Conservation (phyloP, 1,140 invertebrate genomes). For the Myzus persicae region DNA sequence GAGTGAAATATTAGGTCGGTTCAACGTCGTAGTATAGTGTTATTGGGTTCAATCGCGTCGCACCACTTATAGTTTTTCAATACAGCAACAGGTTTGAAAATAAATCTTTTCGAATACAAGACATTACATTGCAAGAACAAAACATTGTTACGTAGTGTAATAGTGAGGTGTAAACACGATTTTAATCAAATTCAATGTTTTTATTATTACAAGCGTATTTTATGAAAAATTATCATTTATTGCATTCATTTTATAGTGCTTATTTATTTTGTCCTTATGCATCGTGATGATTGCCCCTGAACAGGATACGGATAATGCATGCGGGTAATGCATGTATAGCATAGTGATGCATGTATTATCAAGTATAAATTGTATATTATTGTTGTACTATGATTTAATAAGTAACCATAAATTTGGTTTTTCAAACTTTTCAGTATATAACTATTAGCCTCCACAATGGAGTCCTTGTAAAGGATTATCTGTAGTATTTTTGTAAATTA, state of each 20-base stretch:
- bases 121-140: not conserved
- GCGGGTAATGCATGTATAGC: no score
- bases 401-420: not conserved
- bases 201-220: not conserved
- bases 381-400: not conserved
- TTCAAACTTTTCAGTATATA: not conserved
- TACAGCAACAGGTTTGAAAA: not conserved
- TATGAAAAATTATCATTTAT: constrained; percentile 2
- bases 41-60: no score
- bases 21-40: not conserved
- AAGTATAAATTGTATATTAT: not conserved
- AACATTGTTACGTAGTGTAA: not conserved
- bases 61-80: not conserved
- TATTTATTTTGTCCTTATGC: no score
- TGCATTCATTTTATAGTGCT: not conserved
- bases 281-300: not conserved
- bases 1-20: not conserved
- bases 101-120: not conserved
- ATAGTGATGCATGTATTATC: not conserved
- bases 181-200: not conserved
- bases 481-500: not conserved
- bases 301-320: not conserved
- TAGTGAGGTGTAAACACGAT: not conserved
- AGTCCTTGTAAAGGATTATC: not conserved
- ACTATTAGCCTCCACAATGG: not conserved